These are phyloP conservation scores for Andrena praecox DNA, from an alignment of 2,888 invertebrate species.

Conservation along the genomic window DNA sequence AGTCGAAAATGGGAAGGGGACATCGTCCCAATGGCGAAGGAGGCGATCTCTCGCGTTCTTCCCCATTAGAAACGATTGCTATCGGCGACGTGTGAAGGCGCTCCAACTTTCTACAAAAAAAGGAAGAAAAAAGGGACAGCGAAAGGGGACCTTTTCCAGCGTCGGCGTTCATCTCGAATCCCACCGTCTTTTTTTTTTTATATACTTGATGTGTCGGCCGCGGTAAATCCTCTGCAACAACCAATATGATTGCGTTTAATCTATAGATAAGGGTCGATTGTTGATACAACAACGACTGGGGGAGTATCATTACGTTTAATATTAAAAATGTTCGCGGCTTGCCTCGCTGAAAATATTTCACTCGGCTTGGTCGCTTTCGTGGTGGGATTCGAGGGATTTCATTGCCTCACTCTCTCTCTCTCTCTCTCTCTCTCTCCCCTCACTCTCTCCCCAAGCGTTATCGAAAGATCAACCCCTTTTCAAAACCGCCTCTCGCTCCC, in stretches of 20 bases:
- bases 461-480: neutral
- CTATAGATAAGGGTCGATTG: conserved; percentile 73
- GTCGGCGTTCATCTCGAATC: conserved; percentile 53
- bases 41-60: neutral
- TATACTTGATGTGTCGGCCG: conserved; percentile 65
- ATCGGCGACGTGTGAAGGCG: conserved; percentile 1
- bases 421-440: neutral
- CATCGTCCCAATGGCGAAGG: neutral
- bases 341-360: conserved; percentile 77
- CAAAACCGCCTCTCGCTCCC: neutral
- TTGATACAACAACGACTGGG: conserved; percentile 80
- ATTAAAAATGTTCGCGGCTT: conserved; percentile 73
- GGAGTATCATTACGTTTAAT: conserved; percentile 73
- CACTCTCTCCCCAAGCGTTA: neutral
- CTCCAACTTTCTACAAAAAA: neutral
- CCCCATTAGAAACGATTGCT: conserved; percentile 2
- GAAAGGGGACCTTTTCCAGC: conserved; percentile 15
- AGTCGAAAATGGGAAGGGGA: too few species aligned
- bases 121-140: conserved; percentile 32
- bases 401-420: neutral
- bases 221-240: conserved; percentile 76
- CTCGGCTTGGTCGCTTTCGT: conserved; percentile 69
- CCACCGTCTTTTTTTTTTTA: conserved; percentile 47
- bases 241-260: conserved; percentile 80
- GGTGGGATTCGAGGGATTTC: conserved; percentile 63